A percentile compares a stretch with the other conserved stretches of the same genome.
These are phyloP conservation scores for Natrix natrix DNA, from an alignment of 2,797 vertebrate species.

Conservation along the genomic window DNA sequence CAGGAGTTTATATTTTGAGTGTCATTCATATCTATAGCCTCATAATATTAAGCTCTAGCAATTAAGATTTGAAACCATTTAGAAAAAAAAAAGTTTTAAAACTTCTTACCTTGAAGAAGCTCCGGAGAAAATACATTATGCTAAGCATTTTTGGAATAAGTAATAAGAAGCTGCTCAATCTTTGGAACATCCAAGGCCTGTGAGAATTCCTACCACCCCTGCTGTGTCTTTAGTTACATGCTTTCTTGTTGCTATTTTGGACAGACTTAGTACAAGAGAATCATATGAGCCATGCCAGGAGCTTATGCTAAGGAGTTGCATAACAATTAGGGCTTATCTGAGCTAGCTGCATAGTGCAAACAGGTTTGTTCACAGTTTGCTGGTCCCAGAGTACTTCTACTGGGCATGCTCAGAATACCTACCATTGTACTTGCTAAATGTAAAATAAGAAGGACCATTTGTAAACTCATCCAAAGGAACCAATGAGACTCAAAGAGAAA, in stretches of 20 bases:
- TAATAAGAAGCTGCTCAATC: slow-evolving; percentile 56
- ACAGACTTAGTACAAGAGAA: slow-evolving; percentile 75
- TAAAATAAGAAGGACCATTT: slow-evolving; percentile 61
- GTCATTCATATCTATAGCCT: background rate
- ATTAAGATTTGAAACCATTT: slow-evolving; percentile 34
- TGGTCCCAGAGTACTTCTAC: slow-evolving; percentile 66
- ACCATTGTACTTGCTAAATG: slow-evolving; percentile 70
- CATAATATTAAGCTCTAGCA: background rate
- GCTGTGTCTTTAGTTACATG: slow-evolving; percentile 71
- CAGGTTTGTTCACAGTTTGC: slow-evolving; percentile 78
- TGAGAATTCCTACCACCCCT: slow-evolving; percentile 68
- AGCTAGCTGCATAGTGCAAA: slow-evolving; percentile 69
- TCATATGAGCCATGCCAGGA: slow-evolving; percentile 73
- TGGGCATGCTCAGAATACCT: slow-evolving; percentile 73
- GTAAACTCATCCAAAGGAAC: slow-evolving; percentile 66
- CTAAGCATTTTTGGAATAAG: slow-evolving; percentile 76
- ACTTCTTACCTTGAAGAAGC: slow-evolving; percentile 84
- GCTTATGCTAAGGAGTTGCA: slow-evolving; percentile 79
- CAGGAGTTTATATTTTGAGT: background rate
- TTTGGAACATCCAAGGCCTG: slow-evolving; percentile 66
- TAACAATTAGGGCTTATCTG: slow-evolving; percentile 78
- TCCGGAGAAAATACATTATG: slow-evolving; percentile 80
- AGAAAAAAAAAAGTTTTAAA: slow-evolving; percentile 59
- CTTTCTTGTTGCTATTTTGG: slow-evolving; percentile 82
- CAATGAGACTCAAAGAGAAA: slow-evolving; percentile 63